Conservation (phyloP, 2,113 vertebrate genomes). For the Hemiscyllium ocellatum region DNA sequence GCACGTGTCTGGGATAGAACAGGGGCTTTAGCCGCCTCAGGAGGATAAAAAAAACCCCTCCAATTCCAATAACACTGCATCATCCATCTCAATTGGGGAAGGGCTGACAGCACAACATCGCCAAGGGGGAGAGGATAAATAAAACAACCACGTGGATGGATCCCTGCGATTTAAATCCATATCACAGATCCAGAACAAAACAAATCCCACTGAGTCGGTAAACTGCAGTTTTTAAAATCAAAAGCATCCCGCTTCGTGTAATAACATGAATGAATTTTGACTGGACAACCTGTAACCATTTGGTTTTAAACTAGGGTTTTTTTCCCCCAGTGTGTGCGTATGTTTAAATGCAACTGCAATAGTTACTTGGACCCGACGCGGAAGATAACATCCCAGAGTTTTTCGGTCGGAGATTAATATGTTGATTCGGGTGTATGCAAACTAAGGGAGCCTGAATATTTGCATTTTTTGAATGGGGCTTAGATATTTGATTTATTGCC, state of each 20-base stretch:
- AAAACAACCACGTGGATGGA: conserved; percentile 4
- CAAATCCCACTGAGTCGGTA: neutral
- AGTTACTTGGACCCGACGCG: neutral
- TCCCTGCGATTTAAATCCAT: neutral
- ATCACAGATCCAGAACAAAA: neutral
- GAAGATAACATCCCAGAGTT: neutral
- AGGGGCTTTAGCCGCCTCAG: neutral
- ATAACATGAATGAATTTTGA: neutral
- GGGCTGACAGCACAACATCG: neutral
- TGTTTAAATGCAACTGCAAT: no score
- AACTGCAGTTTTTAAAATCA: neutral
- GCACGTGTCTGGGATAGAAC: conserved; percentile 53
- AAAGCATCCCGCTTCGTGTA: neutral
- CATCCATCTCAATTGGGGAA: conserved; percentile 31
- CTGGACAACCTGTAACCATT: neutral
- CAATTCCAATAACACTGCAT: conserved; percentile 24
- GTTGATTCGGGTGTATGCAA: neutral
- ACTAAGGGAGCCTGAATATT: neutral
- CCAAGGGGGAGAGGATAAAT: neutral
- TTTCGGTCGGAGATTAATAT: neutral
- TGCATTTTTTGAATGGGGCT: neutral
- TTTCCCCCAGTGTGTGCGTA: neutral
- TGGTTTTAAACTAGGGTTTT: neutral
- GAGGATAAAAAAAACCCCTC: conserved; percentile 3
- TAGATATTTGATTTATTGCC: neutral